Conservation (phyloP, 1,140 invertebrate genomes). For the Anastrepha obliqua region DNA sequence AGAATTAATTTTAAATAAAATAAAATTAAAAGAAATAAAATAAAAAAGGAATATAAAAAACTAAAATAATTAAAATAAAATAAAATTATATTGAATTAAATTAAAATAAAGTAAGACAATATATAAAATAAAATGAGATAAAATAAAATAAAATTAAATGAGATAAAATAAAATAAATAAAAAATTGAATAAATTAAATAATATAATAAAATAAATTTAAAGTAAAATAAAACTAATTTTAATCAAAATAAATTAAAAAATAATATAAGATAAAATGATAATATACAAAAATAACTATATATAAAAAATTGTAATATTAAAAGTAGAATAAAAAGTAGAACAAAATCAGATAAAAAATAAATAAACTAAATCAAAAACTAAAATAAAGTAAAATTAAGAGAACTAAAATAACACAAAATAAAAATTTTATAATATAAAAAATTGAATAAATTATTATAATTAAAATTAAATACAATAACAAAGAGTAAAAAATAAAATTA, state of each 20-base stretch:
- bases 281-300: no score
- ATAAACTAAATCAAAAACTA: no score
- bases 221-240: neutral
- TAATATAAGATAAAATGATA: neutral
- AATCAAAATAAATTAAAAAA: neutral
- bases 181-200: neutral
- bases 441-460: neutral
- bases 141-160: neutral
- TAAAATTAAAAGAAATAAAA: neutral
- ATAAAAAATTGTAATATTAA: no score
- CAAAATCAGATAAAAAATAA: no score
- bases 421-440: neutral
- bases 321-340: no score
- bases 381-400: neutral
- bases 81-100: slow-evolving; percentile 3
- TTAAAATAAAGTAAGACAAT: neutral
- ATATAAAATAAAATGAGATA: neutral
- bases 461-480: neutral
- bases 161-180: neutral
- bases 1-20: neutral
- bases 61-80: neutral
- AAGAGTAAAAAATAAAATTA: neutral
- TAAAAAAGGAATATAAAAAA: neutral
- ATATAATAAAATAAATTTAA: neutral
- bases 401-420: neutral